Evolutionary conservation across 2,888 invertebrate species (phyloP).

Genomic region (Lissocephala sabroskyi): DNA sequence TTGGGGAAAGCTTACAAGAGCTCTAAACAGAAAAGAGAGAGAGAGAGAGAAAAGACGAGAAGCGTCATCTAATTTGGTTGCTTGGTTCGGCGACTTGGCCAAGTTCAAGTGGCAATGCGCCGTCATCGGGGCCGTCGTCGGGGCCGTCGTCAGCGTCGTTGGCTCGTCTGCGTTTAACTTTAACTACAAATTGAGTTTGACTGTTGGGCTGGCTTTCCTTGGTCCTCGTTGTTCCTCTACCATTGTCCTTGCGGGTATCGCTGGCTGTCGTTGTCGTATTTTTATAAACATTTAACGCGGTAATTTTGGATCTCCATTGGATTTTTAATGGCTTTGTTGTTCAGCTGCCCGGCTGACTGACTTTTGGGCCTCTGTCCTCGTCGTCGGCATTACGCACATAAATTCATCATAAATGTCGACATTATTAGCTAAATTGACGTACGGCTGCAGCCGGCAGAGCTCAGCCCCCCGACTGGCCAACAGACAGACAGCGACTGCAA

Average conservation of each 20-base stretch:
- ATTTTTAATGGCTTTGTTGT: not conserved
- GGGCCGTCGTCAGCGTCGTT: too few relatives aligned
- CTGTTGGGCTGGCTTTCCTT: constrained; percentile 17
- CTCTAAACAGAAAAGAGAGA: too few relatives aligned
- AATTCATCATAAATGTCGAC: constrained; percentile 53
- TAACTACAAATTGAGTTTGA: constrained; percentile 47
- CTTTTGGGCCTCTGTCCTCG: constrained; percentile 13
- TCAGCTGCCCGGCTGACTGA: constrained; percentile 1
- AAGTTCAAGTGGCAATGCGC: too few relatives aligned
- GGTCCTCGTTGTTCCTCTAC: not conserved
- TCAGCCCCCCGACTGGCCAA: constrained; percentile 14
- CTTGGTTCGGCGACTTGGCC: too few relatives aligned
- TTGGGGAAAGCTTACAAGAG: too few relatives aligned
- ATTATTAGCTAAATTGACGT: constrained; percentile 53
- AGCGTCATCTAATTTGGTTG: too few relatives aligned
- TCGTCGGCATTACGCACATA: constrained; percentile 23
- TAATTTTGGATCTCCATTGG: constrained; percentile 35
- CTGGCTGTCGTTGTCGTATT: constrained; percentile 1
- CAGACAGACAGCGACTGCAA: too few relatives aligned
- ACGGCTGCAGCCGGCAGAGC: constrained; percentile 20
- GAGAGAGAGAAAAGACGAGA: too few relatives aligned
- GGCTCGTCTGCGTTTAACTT: constrained; percentile 1
- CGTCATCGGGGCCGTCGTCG: too few relatives aligned
- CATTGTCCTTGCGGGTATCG: not conserved
- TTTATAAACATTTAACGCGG: constrained; percentile 37